Conservation (phyloP, 2,113 vertebrate genomes). For the Callorhinus ursinus region DNA sequence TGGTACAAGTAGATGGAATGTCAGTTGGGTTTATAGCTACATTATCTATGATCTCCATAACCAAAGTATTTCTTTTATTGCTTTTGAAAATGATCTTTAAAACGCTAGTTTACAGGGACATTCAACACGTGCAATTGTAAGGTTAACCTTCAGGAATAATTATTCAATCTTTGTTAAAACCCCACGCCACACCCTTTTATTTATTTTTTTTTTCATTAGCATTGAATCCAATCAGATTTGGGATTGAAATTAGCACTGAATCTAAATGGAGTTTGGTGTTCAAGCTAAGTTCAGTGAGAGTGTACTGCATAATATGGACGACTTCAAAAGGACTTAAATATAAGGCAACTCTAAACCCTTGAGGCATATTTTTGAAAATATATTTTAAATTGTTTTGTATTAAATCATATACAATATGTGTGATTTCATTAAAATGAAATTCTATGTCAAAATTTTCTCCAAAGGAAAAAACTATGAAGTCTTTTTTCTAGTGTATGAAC, state of each 20-base stretch:
- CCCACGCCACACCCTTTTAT: not conserved
- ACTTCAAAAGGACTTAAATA: not conserved
- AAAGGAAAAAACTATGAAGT: not conserved
- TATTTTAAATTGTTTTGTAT: not conserved
- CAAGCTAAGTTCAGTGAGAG: not conserved
- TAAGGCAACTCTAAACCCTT: not conserved
- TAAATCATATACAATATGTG: not conserved
- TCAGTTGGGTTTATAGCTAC: not conserved
- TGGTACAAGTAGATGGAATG: not conserved
- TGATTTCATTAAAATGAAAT: not conserved
- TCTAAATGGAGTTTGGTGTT: not conserved
- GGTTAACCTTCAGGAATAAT: not conserved
- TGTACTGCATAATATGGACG: not conserved
- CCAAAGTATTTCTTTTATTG: not conserved
- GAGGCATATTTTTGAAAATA: not conserved
- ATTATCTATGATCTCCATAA: not conserved
- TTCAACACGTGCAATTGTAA: not conserved
- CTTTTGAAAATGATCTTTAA: constrained; percentile 31
- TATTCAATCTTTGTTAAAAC: not conserved
- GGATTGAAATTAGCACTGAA: not conserved
- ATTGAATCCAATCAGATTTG: not conserved
- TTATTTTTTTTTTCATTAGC: not conserved
- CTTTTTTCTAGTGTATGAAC: not conserved
- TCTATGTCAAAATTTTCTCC: not conserved
- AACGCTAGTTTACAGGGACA: not conserved